Evolutionary conservation across 2,888 invertebrate species (phyloP).

Genomic region (Graphium colonna): DNA sequence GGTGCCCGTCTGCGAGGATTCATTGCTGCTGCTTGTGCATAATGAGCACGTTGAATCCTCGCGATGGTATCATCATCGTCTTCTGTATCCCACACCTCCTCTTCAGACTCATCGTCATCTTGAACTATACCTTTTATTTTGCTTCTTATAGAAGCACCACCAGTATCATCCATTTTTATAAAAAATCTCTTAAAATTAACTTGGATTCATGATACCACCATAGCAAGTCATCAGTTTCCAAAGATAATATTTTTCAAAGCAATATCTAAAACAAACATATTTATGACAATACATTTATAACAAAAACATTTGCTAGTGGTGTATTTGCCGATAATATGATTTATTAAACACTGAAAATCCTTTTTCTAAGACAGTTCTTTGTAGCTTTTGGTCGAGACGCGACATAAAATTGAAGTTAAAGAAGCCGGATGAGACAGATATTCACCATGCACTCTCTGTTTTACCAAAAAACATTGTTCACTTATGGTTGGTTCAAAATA

Average conservation of each 20-base stretch:
- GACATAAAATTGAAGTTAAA: constrained; percentile 48
- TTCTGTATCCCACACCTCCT: constrained; percentile 64
- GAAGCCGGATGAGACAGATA: constrained; percentile 61
- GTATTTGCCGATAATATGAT: constrained; percentile 4
- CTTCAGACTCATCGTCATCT: constrained; percentile 59
- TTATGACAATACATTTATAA: constrained; percentile 16
- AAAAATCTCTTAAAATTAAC: constrained; percentile 21
- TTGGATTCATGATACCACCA: constrained; percentile 20
- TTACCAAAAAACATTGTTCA: constrained; percentile 37
- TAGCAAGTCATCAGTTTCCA: constrained; percentile 16
- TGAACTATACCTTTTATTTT: constrained; percentile 54
- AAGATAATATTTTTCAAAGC: constrained; percentile 14
- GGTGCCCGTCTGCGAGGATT: constrained; percentile 56
- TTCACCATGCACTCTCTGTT: constrained; percentile 45
- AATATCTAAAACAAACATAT: constrained; percentile 22
- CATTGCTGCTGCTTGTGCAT: constrained; percentile 70
- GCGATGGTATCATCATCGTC: constrained; percentile 74
- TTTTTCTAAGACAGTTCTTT: constrained; percentile 55
- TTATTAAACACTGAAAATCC: constrained; percentile 28
- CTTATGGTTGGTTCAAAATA: constrained; percentile 36
- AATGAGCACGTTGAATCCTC: constrained; percentile 70
- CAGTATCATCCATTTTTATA: constrained; percentile 55
- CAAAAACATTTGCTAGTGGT: constrained; percentile 9
- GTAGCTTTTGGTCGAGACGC: constrained; percentile 62
- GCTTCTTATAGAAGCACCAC: constrained; percentile 50